phyloP scores from a whole-genome alignment of 2,797 vertebrate species.

The Pipistrellus pygmaeus region DNA sequence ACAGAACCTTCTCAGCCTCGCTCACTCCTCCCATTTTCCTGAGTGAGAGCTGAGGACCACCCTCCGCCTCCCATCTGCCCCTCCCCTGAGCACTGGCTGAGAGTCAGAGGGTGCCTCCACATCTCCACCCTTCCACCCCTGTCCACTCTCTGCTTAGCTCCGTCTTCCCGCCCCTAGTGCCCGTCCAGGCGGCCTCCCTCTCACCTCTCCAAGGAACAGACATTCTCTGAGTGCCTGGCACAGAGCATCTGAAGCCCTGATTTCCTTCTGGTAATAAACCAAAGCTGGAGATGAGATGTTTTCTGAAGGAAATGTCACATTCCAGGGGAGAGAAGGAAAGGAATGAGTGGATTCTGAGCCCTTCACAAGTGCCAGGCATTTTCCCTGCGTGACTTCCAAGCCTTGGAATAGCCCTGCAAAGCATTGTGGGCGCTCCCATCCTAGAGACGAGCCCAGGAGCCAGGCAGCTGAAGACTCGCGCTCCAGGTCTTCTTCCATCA shows the following conservation, averaged over 20 bases:
- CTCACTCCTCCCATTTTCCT: background rate
- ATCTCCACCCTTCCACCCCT: accelerated
- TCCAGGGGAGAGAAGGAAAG: constrained; percentile 2
- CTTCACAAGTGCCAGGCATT: background rate
- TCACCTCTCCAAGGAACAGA: background rate
- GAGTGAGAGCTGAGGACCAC: background rate
- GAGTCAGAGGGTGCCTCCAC: background rate
- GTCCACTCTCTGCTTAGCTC: background rate
- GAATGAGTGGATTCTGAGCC: background rate
- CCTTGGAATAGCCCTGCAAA: background rate
- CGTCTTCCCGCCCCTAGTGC: accelerated
- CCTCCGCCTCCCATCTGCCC: background rate
- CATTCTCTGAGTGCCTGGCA: background rate
- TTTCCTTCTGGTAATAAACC: background rate
- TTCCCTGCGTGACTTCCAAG: background rate
- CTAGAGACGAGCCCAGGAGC: background rate
- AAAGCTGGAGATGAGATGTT: constrained; percentile 27
- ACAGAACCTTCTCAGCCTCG: background rate
- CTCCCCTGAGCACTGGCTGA: background rate
- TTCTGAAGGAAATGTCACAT: background rate
- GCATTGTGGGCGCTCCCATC: background rate
- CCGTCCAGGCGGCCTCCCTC: background rate
- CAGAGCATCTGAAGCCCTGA: background rate
- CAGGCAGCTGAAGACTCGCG: no score
- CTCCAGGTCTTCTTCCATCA: background rate